Evolutionary conservation across 2,113 vertebrate species (phyloP).

Genomic region (Micronycteris hirsuta): DNA sequence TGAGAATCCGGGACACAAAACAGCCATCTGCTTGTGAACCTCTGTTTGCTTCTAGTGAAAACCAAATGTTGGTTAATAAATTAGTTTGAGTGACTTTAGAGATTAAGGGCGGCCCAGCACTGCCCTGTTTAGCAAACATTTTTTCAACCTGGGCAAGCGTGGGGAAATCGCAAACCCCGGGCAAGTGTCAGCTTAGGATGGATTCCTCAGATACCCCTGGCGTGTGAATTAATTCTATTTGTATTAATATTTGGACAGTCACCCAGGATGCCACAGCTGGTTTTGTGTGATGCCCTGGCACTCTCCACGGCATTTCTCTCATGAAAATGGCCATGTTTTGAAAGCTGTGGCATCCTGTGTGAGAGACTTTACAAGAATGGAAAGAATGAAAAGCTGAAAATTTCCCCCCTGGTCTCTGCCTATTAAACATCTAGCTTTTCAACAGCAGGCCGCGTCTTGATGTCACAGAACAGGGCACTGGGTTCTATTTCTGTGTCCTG

Average conservation of each 20-base stretch:
- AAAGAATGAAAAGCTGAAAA: conserved; percentile 46
- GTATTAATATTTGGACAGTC: conserved; percentile 67
- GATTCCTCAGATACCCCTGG: conserved; percentile 42
- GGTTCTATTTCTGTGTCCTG: background rate
- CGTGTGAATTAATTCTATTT: conserved; percentile 65
- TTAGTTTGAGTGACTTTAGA: background rate
- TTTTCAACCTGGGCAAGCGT: conserved; percentile 68
- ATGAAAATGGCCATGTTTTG: conserved; percentile 65
- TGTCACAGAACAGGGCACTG: conserved; percentile 33
- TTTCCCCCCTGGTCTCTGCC: conserved; percentile 24
- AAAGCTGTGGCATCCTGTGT: background rate
- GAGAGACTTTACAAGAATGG: conserved; percentile 37
- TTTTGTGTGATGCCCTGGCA: conserved; percentile 31
- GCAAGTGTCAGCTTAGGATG: conserved; percentile 66
- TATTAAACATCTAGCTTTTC: conserved; percentile 54
- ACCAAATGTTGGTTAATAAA: conserved; percentile 41
- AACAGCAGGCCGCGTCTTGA: conserved; percentile 7
- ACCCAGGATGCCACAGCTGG: conserved; percentile 34
- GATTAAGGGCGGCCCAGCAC: conserved; percentile 16
- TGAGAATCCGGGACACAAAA: background rate
- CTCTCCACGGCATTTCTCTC: conserved; percentile 47
- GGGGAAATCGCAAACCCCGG: conserved; percentile 55
- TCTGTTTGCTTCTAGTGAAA: background rate
- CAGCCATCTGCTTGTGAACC: background rate
- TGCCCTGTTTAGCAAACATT: conserved; percentile 66